These are phyloP conservation scores for Leptodactylus fallax DNA, from an alignment of 2,797 vertebrate species.

Conservation along the genomic window DNA sequence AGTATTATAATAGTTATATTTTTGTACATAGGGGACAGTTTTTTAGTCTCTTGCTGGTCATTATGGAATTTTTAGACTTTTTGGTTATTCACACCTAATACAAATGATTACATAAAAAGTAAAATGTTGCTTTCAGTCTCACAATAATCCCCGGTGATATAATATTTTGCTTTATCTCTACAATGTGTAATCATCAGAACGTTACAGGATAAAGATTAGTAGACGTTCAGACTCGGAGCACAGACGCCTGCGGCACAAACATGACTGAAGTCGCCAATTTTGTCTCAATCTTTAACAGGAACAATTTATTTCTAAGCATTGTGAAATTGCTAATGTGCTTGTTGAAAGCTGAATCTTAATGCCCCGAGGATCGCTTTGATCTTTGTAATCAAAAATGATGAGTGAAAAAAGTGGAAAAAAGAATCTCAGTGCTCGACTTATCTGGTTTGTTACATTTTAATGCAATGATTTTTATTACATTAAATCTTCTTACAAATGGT, in stretches of 20 bases:
- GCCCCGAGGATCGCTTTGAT: constrained; percentile 13
- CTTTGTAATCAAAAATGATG: not conserved
- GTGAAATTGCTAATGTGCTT: not conserved
- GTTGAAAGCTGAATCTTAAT: not conserved
- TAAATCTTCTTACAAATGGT: too few species aligned
- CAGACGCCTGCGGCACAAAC: not conserved
- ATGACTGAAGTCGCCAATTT: not conserved
- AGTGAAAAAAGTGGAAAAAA: not conserved
- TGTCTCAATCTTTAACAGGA: not conserved
- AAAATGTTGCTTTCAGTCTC: not conserved
- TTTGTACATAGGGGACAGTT: not conserved
- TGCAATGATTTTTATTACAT: too few species aligned
- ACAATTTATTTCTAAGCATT: constrained; percentile 5
- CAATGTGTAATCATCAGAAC: not conserved
- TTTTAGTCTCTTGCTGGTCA: not conserved
- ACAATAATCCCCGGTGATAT: not conserved
- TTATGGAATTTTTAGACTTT: too few species aligned
- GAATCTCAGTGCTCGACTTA: not conserved
- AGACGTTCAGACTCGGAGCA: not conserved
- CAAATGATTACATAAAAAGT: not conserved
- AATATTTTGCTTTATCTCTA: not conserved
- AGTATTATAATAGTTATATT: not conserved
- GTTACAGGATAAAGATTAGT: not conserved
- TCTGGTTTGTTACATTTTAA: too few species aligned
- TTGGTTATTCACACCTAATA: too few species aligned